Conservation (phyloP, 2,797 vertebrate genomes). For the Moxostoma hubbsi region DNA sequence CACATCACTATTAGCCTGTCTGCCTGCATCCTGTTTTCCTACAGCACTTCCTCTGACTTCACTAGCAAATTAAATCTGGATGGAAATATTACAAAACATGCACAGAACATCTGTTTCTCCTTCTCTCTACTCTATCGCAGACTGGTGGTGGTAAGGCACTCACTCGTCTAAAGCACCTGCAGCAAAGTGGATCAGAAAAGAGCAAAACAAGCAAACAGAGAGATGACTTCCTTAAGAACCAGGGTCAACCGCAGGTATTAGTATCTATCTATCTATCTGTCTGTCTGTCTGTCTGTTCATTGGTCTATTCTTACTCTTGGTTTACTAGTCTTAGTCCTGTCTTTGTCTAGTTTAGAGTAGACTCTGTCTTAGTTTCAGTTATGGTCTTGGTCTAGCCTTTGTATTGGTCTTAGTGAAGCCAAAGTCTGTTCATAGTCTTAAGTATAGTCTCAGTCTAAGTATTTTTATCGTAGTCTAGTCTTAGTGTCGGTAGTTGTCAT, state of each 20-base stretch:
- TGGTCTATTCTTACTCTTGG: neutral
- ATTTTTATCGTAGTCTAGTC: too few species aligned
- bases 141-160: constrained; percentile 81
- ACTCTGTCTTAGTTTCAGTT: too few species aligned
- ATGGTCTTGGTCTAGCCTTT: too few species aligned
- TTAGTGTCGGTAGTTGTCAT: too few species aligned
- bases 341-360: neutral
- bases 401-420: too few species aligned
- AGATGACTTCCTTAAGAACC: constrained; percentile 90
- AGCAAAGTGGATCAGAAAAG: constrained; percentile 92
- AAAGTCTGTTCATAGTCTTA: too few species aligned
- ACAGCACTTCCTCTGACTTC: constrained; percentile 26
- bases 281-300: constrained; percentile 1
- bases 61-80: neutral
- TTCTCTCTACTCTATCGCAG: constrained; percentile 33
- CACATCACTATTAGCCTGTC: constrained; percentile 1
- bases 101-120: constrained; percentile 3
- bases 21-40: constrained; percentile 6
- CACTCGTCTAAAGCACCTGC: constrained; percentile 90
- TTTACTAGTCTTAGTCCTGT: neutral
- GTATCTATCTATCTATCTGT: neutral
- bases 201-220: constrained; percentile 88
- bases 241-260: constrained; percentile 86
- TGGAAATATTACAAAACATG: constrained; percentile 12
- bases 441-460: too few species aligned